Evolutionary conservation across 1,140 invertebrate genomes (phyloP).

Genomic region (Drosophila melanica): DNA sequence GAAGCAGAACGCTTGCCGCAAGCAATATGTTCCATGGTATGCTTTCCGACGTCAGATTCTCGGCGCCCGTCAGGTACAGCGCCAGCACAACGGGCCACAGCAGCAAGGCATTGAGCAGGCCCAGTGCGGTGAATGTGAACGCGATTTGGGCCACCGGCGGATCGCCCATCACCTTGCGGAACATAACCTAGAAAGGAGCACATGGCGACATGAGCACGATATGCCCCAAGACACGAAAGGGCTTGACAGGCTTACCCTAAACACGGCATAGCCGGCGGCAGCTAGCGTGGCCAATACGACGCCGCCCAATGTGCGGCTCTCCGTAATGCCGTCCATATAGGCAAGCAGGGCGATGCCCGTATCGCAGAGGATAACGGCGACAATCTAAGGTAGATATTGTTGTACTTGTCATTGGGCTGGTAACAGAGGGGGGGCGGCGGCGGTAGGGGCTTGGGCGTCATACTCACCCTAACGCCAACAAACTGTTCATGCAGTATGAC

Average conservation of each 20-base stretch:
- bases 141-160: conserved; percentile 94
- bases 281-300: conserved; percentile 95
- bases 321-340: conserved; percentile 97
- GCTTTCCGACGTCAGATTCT: conserved; percentile 90
- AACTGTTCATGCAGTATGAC: conserved; percentile 98
- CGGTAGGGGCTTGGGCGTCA: not conserved
- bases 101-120: conserved; percentile 91
- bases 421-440: too few relatives aligned
- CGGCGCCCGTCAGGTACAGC: conserved; percentile 93
- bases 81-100: conserved; percentile 94
- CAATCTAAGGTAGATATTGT: conserved; percentile 88
- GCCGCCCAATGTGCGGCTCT: conserved; percentile 94
- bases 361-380: conserved; percentile 96
- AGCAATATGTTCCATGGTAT: conserved; percentile 93
- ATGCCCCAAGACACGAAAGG: conserved; percentile 40
- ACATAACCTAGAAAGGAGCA: conserved; percentile 88
- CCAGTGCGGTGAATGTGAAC: conserved; percentile 94
- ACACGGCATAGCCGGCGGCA: conserved; percentile 95
- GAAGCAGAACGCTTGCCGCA: conserved; percentile 90
- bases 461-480: conserved; percentile 95
- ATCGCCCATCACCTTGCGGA: conserved; percentile 96
- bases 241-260: conserved; percentile 88
- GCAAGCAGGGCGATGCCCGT: conserved; percentile 96
- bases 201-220: conserved; percentile 55
- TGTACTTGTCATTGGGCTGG: not conserved